phyloP scores from a whole-genome alignment of 2,888 invertebrate genomes.

The Chrysolina americana region DNA sequence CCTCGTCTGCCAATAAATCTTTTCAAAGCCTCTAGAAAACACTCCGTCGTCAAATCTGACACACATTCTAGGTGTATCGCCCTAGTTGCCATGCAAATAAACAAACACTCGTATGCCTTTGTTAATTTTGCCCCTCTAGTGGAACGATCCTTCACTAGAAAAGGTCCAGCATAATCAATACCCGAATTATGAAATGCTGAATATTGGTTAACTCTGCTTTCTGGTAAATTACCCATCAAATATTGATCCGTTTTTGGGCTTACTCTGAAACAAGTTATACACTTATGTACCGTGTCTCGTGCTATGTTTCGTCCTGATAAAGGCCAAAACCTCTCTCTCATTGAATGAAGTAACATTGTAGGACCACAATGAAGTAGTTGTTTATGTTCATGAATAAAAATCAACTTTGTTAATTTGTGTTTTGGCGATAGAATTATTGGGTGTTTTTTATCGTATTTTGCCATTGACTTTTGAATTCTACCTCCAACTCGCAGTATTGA shows the following conservation, averaged over 20 bases:
- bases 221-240: conserved; percentile 26
- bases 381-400: conserved; percentile 21
- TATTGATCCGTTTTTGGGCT: conserved; percentile 1
- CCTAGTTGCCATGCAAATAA: conserved; percentile 41
- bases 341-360: not conserved
- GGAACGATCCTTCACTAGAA: conserved; percentile 24
- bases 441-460: conserved; percentile 15
- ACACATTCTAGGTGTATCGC: conserved; percentile 57
- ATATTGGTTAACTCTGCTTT: not conserved
- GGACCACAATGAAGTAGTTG: conserved; percentile 21
- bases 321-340: conserved; percentile 23
- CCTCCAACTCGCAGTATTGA: conserved; percentile 37
- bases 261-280: conserved; percentile 9
- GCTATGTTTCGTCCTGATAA: too few species aligned
- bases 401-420: conserved; percentile 11
- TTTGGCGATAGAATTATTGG: conserved; percentile 25
- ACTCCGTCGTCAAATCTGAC: conserved; percentile 47
- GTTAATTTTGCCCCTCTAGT: conserved; percentile 29
- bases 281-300: too few species aligned
- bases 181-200: conserved; percentile 43
- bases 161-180: conserved; percentile 47
- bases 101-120: conserved; percentile 45
- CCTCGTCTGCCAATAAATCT: not conserved
- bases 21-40: conserved; percentile 35
- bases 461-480: not conserved